Conservation (phyloP, 2,113 vertebrate species). For the Odontesthes bonariensis region DNA sequence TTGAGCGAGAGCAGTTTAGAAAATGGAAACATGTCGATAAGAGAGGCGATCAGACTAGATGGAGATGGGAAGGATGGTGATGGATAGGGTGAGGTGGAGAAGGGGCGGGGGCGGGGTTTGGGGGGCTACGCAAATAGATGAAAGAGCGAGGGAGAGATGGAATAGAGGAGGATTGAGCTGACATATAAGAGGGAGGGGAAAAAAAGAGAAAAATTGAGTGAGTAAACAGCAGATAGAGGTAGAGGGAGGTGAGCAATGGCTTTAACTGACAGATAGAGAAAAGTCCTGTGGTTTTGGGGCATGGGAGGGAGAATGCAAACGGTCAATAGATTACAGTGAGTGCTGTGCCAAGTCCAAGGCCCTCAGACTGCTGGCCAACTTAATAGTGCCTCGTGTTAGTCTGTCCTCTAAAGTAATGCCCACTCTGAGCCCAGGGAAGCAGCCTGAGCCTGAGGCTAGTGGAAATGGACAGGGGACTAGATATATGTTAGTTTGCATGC, state of each 20-base stretch:
- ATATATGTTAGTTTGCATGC: conserved; percentile 80
- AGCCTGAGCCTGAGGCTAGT: conserved; percentile 71
- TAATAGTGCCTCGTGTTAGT: conserved; percentile 80
- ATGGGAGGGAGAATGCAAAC: conserved; percentile 71
- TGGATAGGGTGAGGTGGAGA: conserved; percentile 75
- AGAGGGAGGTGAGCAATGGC: conserved; percentile 71
- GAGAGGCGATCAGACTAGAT: conserved; percentile 76
- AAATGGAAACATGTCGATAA: conserved; percentile 86
- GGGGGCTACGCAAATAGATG: conserved; percentile 64
- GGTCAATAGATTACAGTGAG: conserved; percentile 78
- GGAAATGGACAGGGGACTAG: conserved; percentile 79
- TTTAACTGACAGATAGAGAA: conserved; percentile 74
- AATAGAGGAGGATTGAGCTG: conserved; percentile 69
- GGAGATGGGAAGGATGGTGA: conserved; percentile 79
- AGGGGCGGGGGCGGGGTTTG: conserved; percentile 28
- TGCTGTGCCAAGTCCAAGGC: conserved; percentile 66
- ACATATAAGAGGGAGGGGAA: conserved; percentile 49
- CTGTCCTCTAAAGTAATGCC: conserved; percentile 80
- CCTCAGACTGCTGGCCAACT: conserved; percentile 73
- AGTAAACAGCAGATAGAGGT: conserved; percentile 74
- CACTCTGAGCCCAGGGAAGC: conserved; percentile 70
- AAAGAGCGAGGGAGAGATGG: conserved; percentile 68
- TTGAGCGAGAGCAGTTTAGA: conserved; percentile 80
- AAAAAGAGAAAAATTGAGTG: conserved; percentile 60
- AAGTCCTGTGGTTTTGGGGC: conserved; percentile 74